These are phyloP conservation scores for Orthochromis malagaraziensis DNA, from an alignment of 2,113 vertebrate species.

Conservation along the genomic window DNA sequence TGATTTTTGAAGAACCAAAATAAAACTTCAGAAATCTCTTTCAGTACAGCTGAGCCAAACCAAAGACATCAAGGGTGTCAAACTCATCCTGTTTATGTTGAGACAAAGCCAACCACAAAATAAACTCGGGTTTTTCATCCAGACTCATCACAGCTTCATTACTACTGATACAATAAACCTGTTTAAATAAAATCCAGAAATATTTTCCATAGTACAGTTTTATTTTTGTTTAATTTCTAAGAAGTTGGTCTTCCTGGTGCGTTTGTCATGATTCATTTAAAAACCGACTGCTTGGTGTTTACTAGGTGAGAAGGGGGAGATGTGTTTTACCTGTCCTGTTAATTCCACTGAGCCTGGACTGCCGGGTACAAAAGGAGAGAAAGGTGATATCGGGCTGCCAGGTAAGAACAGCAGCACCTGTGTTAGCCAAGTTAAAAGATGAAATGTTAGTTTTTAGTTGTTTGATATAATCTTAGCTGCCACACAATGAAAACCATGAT, in stretches of 20 bases:
- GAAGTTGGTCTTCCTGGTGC: neutral
- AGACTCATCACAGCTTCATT: neutral
- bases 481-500: rapidly evolving
- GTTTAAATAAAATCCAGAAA: neutral
- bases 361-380: slow-evolving; percentile 41
- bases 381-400: slow-evolving; percentile 26
- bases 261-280: rapidly evolving
- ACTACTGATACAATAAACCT: neutral
- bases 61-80: neutral
- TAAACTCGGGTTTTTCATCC: neutral
- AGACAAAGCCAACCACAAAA: neutral
- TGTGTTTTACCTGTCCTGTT: slow-evolving; percentile 20
- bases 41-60: neutral
- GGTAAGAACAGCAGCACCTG: slow-evolving; percentile 35
- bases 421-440: neutral
- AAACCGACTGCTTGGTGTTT: neutral
- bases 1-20: neutral
- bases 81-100: neutral
- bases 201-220: neutral
- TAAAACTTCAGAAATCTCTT: neutral
- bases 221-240: neutral
- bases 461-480: neutral
- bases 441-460: neutral
- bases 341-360: neutral
- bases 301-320: slow-evolving; percentile 62